phyloP scores from a whole-genome alignment of 2,888 invertebrate genomes.

The Lithophane socia region DNA sequence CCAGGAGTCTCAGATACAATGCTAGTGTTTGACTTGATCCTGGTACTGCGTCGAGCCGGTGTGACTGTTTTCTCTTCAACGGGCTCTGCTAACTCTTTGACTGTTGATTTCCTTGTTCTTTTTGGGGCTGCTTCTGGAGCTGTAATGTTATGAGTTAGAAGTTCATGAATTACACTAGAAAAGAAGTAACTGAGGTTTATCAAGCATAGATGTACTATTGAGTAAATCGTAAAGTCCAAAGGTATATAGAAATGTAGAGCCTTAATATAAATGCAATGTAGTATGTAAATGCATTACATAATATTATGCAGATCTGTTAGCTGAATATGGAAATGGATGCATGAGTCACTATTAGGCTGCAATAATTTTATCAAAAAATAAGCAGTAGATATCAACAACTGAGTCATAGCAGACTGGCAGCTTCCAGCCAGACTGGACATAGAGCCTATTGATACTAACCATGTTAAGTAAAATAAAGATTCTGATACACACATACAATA shows the following conservation, averaged over 20 bases:
- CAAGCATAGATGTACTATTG: not conserved
- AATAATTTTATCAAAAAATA: not conserved
- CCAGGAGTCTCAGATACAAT: conserved; percentile 76
- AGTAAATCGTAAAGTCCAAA: not conserved
- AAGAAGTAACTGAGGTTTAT: not conserved
- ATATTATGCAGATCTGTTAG: not conserved
- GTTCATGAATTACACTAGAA: not conserved
- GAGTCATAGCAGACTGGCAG: not conserved
- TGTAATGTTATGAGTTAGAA: conserved; percentile 50
- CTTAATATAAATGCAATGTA: not conserved
- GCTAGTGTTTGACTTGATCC: conserved; percentile 82
- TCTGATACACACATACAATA: not conserved
- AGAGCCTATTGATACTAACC: not conserved
- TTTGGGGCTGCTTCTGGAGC: conserved; percentile 74
- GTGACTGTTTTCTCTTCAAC: conserved; percentile 77
- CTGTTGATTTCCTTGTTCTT: conserved; percentile 72
- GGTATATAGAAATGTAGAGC: not conserved
- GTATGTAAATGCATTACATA: conserved; percentile 16
- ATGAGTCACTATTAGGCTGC: not conserved
- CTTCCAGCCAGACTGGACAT: not conserved
- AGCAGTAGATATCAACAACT: not conserved
- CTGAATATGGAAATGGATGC: not conserved
- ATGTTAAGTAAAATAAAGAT: not conserved
- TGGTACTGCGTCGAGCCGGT: conserved; percentile 81
- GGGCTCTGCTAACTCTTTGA: conserved; percentile 75